phyloP scores from a whole-genome alignment of 2,113 vertebrate species.

The Python bivittatus region DNA sequence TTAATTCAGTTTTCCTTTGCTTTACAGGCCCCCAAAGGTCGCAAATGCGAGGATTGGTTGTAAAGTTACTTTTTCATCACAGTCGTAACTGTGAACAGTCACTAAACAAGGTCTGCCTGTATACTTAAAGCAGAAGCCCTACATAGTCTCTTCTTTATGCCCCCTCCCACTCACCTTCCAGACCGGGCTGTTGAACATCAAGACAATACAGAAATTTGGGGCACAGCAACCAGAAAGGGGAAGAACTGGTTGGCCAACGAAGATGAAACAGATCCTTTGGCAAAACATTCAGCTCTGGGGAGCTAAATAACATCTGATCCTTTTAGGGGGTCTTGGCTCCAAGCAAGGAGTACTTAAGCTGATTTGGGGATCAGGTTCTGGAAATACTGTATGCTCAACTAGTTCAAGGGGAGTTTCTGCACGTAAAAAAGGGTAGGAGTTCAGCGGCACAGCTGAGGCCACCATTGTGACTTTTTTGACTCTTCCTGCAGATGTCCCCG shows the following conservation, averaged over 20 bases:
- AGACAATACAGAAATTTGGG: neutral
- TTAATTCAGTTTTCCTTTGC: too few relatives aligned
- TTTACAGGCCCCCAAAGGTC: too few relatives aligned
- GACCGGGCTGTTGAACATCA: neutral
- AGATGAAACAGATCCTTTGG: neutral
- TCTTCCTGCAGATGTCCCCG: neutral
- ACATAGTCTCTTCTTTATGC: neutral
- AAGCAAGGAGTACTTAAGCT: neutral
- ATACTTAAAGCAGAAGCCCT: neutral
- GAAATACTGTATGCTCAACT: neutral
- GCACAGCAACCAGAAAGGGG: rapidly evolving
- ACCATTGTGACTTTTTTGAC: neutral
- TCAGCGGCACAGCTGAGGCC: neutral
- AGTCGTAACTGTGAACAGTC: neutral
- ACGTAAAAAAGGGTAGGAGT: neutral
- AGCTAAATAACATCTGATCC: neutral
- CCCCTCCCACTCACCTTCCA: too few relatives aligned
- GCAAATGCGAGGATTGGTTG: too few relatives aligned
- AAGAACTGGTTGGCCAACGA: neutral
- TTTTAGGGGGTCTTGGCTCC: neutral
- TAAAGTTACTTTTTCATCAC: too few relatives aligned
- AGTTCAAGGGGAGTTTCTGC: neutral
- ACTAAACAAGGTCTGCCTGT: neutral
- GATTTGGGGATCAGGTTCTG: neutral
- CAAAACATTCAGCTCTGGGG: neutral